These are phyloP conservation scores for Thalassarche chlororhynchos DNA, from an alignment of 2,113 vertebrate genomes.

Conservation along the genomic window DNA sequence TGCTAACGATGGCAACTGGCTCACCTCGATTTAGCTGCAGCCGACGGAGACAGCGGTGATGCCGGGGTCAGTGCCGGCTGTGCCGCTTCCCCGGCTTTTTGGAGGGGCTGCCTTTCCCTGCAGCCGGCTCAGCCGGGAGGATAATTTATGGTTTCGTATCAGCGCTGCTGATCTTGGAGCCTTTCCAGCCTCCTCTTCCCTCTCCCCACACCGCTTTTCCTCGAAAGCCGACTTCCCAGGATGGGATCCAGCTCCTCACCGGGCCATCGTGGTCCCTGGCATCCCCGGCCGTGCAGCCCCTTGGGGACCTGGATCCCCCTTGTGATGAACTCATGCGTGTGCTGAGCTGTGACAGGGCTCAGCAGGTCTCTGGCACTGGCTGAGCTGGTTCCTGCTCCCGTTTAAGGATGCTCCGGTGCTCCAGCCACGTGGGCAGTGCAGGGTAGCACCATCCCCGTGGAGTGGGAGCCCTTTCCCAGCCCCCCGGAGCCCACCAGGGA, in stretches of 20 bases:
- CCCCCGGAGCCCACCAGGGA: rapidly evolving
- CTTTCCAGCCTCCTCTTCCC: conserved; percentile 55
- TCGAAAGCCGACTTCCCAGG: conserved; percentile 38
- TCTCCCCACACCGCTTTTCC: conserved; percentile 4
- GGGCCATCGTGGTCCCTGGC: rapidly evolving
- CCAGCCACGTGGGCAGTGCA: rapidly evolving
- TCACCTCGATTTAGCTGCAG: neutral
- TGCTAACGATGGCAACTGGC: neutral
- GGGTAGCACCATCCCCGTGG: rapidly evolving
- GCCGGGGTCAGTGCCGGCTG: neutral
- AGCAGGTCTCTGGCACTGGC: neutral
- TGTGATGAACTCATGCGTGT: neutral
- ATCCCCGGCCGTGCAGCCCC: neutral
- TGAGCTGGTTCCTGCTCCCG: rapidly evolving
- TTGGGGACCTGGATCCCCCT: neutral
- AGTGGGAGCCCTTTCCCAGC: neutral
- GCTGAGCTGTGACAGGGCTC: neutral
- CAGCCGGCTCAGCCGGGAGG: neutral
- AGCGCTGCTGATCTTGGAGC: conserved; percentile 44
- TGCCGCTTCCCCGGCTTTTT: neutral
- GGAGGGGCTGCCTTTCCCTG: neutral
- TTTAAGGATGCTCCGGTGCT: neutral
- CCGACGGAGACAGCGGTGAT: rapidly evolving
- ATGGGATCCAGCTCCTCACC: neutral
- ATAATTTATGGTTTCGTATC: conserved; percentile 52